phyloP scores from a whole-genome alignment of 2,888 invertebrate species.

The Cantharis rufa region DNA sequence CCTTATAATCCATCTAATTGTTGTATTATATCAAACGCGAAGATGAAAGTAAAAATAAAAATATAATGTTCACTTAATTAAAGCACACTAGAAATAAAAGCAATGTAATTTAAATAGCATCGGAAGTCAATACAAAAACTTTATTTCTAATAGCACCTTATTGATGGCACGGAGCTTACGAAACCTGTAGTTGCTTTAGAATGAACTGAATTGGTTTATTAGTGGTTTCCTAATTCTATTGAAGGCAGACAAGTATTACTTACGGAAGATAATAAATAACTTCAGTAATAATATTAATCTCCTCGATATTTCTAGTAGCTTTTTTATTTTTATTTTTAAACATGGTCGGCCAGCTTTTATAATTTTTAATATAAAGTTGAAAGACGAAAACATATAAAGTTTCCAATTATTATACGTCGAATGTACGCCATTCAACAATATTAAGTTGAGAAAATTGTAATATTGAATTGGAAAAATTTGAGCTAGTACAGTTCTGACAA shows the following conservation, averaged over 20 bases:
- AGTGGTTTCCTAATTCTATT: conserved; percentile 27
- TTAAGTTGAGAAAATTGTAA: background rate
- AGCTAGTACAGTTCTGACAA: background rate
- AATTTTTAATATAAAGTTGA: background rate
- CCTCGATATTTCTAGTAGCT: background rate
- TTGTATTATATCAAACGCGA: background rate
- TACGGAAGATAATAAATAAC: conserved; percentile 1
- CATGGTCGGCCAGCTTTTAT: background rate
- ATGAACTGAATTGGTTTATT: conserved; percentile 26
- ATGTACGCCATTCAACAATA: background rate
- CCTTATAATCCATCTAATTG: conserved; percentile 6
- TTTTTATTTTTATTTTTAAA: background rate
- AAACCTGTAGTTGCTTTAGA: conserved; percentile 12
- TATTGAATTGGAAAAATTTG: background rate
- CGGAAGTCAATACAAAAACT: background rate
- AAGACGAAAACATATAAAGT: background rate
- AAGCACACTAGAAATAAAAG: background rate
- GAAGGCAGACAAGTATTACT: conserved; percentile 5
- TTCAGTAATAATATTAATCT: conserved; percentile 10
- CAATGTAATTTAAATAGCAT: background rate
- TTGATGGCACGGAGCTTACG: conserved; percentile 7
- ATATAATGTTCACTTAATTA: background rate
- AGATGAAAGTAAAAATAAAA: background rate
- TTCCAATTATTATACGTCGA: background rate
- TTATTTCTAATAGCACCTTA: background rate